A percentile compares a stretch with the other conserved stretches of the same genome.
Evolutionary conservation across 2,797 vertebrate species (phyloP).

Genomic region (Oryzias sinensis): DNA sequence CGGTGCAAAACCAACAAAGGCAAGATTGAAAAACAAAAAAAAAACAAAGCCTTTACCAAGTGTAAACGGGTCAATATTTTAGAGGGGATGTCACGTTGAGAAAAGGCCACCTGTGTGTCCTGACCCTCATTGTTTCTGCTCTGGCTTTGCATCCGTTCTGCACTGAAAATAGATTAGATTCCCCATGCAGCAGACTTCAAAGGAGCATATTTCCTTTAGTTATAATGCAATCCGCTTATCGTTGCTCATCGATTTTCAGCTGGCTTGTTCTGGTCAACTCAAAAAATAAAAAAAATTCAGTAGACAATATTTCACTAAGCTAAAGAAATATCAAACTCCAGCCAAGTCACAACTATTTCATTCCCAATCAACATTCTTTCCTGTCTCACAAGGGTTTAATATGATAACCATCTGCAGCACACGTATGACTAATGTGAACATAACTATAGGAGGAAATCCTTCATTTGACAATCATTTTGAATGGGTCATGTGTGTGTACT

Average conservation of each 20-base stretch:
- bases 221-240: constrained; percentile 19
- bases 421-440: too few relatives aligned
- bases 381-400: too few relatives aligned
- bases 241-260: constrained; percentile 30
- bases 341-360: too few relatives aligned
- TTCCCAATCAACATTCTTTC: too few relatives aligned
- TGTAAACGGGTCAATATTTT: background rate
- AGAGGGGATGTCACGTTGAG: background rate
- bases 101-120: constrained; percentile 6
- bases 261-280: constrained; percentile 14
- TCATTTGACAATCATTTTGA: too few relatives aligned
- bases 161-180: constrained; percentile 37
- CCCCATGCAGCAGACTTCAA: constrained; percentile 5
- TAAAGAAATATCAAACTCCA: too few relatives aligned
- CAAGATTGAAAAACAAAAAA: too few relatives aligned
- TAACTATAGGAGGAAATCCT: too few relatives aligned
- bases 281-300: constrained; percentile 5
- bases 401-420: too few relatives aligned
- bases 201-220: constrained; percentile 34
- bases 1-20: too few relatives aligned
- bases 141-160: constrained; percentile 24
- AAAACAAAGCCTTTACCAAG: too few relatives aligned
- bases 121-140: constrained; percentile 37
- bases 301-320: constrained; percentile 4
- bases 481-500: too few relatives aligned